phyloP scores from a whole-genome alignment of 2,888 invertebrate species.

The Chouioia cunea region DNA sequence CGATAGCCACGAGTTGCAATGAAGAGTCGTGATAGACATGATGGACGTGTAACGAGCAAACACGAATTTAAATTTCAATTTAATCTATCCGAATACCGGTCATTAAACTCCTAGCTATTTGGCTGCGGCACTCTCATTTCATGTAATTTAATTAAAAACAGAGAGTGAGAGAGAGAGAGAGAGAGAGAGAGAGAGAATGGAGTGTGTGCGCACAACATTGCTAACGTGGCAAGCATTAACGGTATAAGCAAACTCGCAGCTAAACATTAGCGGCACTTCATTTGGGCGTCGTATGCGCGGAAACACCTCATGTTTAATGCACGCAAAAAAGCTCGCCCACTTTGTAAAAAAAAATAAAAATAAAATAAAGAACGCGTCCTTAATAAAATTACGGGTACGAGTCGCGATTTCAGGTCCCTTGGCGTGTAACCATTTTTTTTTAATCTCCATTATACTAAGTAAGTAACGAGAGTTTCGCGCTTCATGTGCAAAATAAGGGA shows the following conservation, averaged over 20 bases:
- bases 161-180: no score
- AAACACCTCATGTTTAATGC: background rate
- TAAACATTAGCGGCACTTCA: slow-evolving; percentile 8
- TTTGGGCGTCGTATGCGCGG: slow-evolving; percentile 11
- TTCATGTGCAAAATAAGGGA: slow-evolving; percentile 19
- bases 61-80: slow-evolving; percentile 3
- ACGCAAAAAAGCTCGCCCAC: background rate
- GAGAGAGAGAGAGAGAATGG: no score
- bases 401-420: slow-evolving; percentile 32
- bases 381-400: slow-evolving; percentile 37
- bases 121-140: background rate
- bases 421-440: slow-evolving; percentile 37
- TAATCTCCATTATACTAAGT: slow-evolving; percentile 46
- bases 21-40: background rate
- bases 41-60: slow-evolving; percentile 3
- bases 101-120: background rate
- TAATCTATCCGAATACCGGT: slow-evolving; percentile 18
- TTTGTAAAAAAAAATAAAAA: background rate
- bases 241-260: background rate
- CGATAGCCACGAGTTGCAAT: no score
- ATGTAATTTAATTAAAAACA: slow-evolving; percentile 34
- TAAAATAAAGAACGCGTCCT: background rate
- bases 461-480: slow-evolving; percentile 29
- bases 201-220: background rate
- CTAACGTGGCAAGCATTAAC: background rate